Evolutionary conservation across 2,888 invertebrate genomes (phyloP).

Genomic region (Erynnis tages): DNA sequence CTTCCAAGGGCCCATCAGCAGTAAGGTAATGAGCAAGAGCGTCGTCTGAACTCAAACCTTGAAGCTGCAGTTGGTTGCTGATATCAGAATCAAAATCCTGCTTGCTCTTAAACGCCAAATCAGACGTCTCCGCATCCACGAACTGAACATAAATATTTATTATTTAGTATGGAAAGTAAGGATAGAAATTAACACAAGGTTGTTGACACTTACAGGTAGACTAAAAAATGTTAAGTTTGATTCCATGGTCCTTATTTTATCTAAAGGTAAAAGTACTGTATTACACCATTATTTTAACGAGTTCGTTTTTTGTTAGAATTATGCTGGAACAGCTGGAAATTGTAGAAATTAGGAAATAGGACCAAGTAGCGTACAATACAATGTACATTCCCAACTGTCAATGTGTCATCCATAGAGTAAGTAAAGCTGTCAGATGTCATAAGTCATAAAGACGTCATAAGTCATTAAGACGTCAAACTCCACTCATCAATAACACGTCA

Average conservation of each 20-base stretch:
- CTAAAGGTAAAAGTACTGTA: background rate
- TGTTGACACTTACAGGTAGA: slow-evolving; percentile 57
- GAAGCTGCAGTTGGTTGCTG: slow-evolving; percentile 48
- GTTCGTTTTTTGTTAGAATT: no score
- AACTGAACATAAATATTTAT: slow-evolving; percentile 47
- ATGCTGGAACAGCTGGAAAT: no score
- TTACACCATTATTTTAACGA: no score
- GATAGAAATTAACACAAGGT: background rate
- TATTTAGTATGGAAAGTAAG: background rate
- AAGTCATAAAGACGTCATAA: no score
- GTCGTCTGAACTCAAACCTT: slow-evolving; percentile 55
- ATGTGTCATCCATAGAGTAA: no score
- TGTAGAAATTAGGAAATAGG: no score
- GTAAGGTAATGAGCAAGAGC: slow-evolving; percentile 68
- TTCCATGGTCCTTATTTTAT: slow-evolving; percentile 47
- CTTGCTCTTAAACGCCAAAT: slow-evolving; percentile 47
- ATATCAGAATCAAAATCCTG: slow-evolving; percentile 57
- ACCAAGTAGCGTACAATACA: no score
- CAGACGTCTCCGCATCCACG: slow-evolving; percentile 57
- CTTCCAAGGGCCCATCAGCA: slow-evolving; percentile 66
- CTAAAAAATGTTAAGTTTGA: slow-evolving; percentile 63
- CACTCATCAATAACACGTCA: no score
- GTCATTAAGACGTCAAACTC: no score
- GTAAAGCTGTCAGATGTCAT: no score
- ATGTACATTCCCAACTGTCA: no score